Conservation (phyloP, 64 coral and sea anemone genomes). For the Hydrozoanthus tunicans region DNA sequence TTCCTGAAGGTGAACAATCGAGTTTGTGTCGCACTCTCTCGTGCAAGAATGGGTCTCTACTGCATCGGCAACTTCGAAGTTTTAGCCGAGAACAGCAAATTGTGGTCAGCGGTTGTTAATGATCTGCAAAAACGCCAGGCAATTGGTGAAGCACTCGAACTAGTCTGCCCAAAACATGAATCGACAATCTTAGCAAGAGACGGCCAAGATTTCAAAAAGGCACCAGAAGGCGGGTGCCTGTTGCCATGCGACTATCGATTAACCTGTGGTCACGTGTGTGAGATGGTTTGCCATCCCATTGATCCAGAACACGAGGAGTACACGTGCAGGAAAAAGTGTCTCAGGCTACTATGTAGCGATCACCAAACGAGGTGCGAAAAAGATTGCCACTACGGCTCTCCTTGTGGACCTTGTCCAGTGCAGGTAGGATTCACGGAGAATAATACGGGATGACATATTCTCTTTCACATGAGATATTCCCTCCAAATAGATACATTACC, state of each 20-base stretch:
- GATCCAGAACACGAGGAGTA: slow-evolving; percentile 67
- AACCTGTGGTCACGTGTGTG: slow-evolving; percentile 74
- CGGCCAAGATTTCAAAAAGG: slow-evolving; percentile 67
- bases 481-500: no score
- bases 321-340: slow-evolving; percentile 73
- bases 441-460: background rate
- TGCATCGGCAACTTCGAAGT: slow-evolving; percentile 79
- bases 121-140: slow-evolving; percentile 60
- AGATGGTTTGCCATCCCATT: slow-evolving; percentile 71
- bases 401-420: slow-evolving; percentile 58
- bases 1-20: slow-evolving; percentile 80
- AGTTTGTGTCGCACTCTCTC: slow-evolving; percentile 82
- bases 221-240: slow-evolving; percentile 75
- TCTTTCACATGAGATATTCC: no score
- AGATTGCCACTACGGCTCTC: slow-evolving; percentile 65
- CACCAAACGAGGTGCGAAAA: slow-evolving; percentile 60
- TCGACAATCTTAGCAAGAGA: slow-evolving; percentile 12
- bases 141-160: slow-evolving; percentile 49
- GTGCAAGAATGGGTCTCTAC: slow-evolving; percentile 78
- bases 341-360: slow-evolving; percentile 48
- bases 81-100: slow-evolving; percentile 56
- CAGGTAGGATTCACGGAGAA: background rate
- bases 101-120: slow-evolving; percentile 58
- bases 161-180: slow-evolving; percentile 67
- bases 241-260: slow-evolving; percentile 76